A percentile compares a stretch with the other conserved stretches of the same genome.
Evolutionary conservation across 2,113 vertebrate genomes (phyloP).

Genomic region (Vulpes vulpes): DNA sequence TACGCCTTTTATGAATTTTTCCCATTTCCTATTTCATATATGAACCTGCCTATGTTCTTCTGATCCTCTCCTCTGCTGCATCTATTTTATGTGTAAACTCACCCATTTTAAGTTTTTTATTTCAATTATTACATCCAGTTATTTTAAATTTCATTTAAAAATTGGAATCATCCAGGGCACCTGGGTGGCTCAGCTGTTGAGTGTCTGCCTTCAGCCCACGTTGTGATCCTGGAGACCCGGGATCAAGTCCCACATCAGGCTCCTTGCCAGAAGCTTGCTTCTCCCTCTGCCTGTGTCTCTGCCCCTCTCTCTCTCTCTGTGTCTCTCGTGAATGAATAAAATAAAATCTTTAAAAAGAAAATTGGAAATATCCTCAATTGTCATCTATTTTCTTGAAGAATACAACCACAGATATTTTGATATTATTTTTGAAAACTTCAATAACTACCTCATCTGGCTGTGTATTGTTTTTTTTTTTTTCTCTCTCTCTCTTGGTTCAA

Average conservation of each 20-base stretch:
- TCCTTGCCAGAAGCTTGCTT: no score
- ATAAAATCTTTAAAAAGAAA: neutral
- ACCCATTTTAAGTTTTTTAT: neutral
- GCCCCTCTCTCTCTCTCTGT: no score
- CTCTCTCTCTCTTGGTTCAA: constrained; percentile 17
- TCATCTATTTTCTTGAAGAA: neutral
- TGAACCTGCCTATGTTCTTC: neutral
- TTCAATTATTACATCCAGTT: neutral
- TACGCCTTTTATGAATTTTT: neutral
- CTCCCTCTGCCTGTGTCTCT: no score
- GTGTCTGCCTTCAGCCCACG: no score
- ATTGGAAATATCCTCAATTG: neutral
- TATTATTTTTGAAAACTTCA: neutral
- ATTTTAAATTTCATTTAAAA: neutral
- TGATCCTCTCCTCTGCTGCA: neutral
- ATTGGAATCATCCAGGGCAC: neutral
- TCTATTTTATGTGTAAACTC: neutral
- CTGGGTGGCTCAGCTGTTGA: no score
- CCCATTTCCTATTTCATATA: neutral
- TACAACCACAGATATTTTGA: neutral
- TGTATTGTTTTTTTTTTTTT: neutral
- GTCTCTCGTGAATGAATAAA: no score
- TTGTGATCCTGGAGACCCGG: no score
- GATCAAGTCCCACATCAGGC: no score
- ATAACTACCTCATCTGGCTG: neutral